Base-by-base conservation (phyloP, 2,113 vertebrate genomes). In the Neogobius melanostomus region DNA sequence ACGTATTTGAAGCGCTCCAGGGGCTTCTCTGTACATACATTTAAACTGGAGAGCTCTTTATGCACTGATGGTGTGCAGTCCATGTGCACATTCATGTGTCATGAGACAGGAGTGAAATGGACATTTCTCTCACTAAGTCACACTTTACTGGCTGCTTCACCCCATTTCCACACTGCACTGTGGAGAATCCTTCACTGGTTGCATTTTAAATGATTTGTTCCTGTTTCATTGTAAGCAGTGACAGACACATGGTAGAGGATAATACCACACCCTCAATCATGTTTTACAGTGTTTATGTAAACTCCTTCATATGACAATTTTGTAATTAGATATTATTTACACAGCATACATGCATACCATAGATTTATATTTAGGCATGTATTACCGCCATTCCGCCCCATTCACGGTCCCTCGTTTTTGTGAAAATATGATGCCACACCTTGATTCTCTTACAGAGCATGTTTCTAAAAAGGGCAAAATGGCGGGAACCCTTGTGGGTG, bases 1-100 rank as follows among this genome's bases (percentile, higher is more conserved):
- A 88, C 83, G 85, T 84, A 82, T 85, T 76, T 52, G 82, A 77
- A 87, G 71, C 77, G 82, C 79, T 80, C 71, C 7, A 47, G 68
- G 67, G 74, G 59, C 21, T 62, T 84, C 62, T 50, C 46, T 79
- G 63, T 81, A 63, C 66, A 66, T 82, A 63, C 67, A 82, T 80
- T 69, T 66, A 79, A 49, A 71, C 51, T 67, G 71, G 68, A 63
- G 64, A 62, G 47, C 52, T 63, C 48, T 71, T 79, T 82, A 28
- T 14, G 57, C 28, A 63, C n/a, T 74, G 64, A 17, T 59, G 49
- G 10, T 66, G 21, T 72, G 15, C 64, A 57, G 51, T 59, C 36
- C 65, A 63, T 44, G 43, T 83, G 44, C 14, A 67, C 36, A 47
- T 57, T 42, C 16, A 53, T 71, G 54, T 46, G 62, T 77, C 51